Evolutionary conservation across 2,113 vertebrate genomes (phyloP).

Genomic region (Ailurus styani): DNA sequence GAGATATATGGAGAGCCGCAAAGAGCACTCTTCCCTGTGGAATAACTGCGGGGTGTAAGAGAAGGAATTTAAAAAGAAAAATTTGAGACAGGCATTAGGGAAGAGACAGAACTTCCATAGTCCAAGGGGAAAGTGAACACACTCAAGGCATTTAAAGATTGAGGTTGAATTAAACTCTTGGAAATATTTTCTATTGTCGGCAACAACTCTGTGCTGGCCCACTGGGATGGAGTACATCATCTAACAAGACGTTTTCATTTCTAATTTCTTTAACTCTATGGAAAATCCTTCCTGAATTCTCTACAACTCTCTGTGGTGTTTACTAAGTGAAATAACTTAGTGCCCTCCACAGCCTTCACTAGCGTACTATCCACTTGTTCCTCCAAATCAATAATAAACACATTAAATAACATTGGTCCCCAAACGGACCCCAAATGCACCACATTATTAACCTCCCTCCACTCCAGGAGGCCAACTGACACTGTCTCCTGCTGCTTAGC

Average conservation of each 20-base stretch:
- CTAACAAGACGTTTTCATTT: constrained; percentile 65
- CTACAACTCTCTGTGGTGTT: constrained; percentile 59
- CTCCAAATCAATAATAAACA: constrained; percentile 66
- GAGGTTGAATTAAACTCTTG: constrained; percentile 59
- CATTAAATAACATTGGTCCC: constrained; percentile 65
- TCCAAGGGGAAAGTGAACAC: not conserved
- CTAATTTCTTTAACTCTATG: constrained; percentile 64
- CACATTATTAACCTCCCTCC: constrained; percentile 61
- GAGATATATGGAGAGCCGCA: not conserved
- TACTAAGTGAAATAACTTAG: constrained; percentile 68
- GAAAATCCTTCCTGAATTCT: constrained; percentile 64
- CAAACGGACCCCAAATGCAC: constrained; percentile 46
- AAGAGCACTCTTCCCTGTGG: not conserved
- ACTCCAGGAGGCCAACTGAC: not conserved
- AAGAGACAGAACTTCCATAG: not conserved
- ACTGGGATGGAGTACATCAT: constrained; percentile 22
- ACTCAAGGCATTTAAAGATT: constrained; percentile 47
- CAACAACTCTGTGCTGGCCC: constrained; percentile 32
- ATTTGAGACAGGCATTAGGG: not conserved
- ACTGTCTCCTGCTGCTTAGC: not conserved
- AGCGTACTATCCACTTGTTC: constrained; percentile 38
- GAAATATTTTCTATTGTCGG: constrained; percentile 52
- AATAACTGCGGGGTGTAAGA: not conserved
- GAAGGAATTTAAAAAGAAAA: constrained; percentile 28
- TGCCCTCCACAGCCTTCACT: constrained; percentile 56